Evolutionary conservation across 2,888 invertebrate genomes (phyloP).

Genomic region (Plebejus anna): DNA sequence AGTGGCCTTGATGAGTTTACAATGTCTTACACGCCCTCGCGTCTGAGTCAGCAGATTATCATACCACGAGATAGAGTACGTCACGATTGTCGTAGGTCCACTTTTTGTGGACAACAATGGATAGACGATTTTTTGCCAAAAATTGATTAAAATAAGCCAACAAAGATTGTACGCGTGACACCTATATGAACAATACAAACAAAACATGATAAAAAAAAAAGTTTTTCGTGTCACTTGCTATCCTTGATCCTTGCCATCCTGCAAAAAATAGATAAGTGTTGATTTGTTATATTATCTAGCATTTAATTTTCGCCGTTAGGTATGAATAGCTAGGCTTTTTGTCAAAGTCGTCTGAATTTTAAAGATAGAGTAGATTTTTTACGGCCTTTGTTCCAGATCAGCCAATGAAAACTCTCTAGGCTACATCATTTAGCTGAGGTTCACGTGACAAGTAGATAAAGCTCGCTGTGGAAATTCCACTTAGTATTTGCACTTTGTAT

Average conservation of each 20-base stretch:
- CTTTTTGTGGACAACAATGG: background rate
- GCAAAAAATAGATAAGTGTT: too few species aligned
- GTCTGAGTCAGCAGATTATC: constrained; percentile 22
- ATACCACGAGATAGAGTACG: constrained; percentile 11
- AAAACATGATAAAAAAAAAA: too few species aligned
- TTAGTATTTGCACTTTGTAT: constrained; percentile 1
- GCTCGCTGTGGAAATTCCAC: background rate
- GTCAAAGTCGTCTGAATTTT: background rate
- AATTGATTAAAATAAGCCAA: background rate
- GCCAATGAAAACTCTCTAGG: background rate
- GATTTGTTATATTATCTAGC: too few species aligned
- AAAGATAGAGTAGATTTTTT: background rate
- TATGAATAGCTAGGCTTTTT: background rate
- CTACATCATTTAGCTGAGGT: background rate
- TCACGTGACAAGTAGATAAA: background rate
- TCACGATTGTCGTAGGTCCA: constrained; percentile 10
- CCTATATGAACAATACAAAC: too few species aligned
- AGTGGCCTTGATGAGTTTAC: constrained; percentile 17
- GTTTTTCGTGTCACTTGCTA: too few species aligned
- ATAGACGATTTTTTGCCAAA: background rate
- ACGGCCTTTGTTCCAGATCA: background rate
- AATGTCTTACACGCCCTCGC: constrained; percentile 24
- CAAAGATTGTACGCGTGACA: background rate
- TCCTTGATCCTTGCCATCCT: too few species aligned
- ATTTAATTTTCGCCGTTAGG: background rate